These are phyloP conservation scores for Anolis carolinensis DNA, from an alignment of 2,113 vertebrate genomes.

Conservation along the genomic window DNA sequence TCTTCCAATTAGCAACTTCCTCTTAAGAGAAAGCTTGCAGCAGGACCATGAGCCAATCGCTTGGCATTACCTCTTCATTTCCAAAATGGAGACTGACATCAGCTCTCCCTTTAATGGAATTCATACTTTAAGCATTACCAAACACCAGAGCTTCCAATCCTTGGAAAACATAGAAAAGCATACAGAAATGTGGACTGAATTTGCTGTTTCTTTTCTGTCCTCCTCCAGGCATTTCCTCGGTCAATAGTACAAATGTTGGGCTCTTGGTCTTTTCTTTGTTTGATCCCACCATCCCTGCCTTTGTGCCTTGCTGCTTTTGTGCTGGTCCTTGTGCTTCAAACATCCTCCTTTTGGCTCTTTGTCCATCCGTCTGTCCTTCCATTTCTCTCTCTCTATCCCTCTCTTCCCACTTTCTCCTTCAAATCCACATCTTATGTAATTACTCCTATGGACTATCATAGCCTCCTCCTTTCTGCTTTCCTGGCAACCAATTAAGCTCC, in stretches of 20 bases:
- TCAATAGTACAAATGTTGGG: neutral
- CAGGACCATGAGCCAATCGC: neutral
- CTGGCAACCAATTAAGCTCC: conserved; percentile 14
- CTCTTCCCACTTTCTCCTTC: neutral
- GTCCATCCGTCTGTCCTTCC: neutral
- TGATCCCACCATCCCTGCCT: neutral
- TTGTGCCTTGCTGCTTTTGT: neutral
- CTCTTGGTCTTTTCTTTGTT: neutral
- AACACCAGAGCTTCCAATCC: neutral
- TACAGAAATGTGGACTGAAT: neutral
- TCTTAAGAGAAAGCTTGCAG: neutral
- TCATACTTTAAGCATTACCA: neutral
- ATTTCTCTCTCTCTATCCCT: neutral
- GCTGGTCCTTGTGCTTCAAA: neutral
- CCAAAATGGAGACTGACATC: neutral
- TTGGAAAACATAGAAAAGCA: neutral
- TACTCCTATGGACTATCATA: neutral
- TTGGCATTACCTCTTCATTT: neutral
- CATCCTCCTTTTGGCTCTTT: neutral
- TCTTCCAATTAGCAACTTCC: neutral
- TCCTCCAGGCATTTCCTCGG: neutral
- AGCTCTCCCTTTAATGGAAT: neutral
- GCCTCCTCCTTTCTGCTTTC: conserved; percentile 3
- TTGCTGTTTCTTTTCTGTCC: neutral
- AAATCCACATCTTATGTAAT: neutral